Base-by-base conservation (phyloP, 92 coral and sea anemone genomes). In the Epizoanthus illoricatus region DNA sequence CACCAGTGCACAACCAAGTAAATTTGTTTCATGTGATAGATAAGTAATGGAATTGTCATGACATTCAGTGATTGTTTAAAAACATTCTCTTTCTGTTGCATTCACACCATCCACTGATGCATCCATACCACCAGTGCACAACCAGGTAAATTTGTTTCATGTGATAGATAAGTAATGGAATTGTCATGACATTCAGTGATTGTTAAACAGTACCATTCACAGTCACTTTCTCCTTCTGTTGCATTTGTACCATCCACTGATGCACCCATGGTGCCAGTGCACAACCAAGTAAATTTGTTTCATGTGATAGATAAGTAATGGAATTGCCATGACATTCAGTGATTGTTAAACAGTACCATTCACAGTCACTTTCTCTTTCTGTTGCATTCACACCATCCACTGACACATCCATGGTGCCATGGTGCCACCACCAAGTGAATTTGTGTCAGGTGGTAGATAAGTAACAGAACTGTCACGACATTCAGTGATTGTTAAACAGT, bases 231-330 rank as follows among this genome's bases (percentile, higher is more conserved):
- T 45, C 81, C 13, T 73, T 70, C 41, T 85, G 86, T 74, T 91
- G 92, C 19, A 78, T 81, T 17, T 42, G 62, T 42, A 89, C 11
- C 99, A 96, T 93, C 99, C 99, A 96, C 69, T 69, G 85, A 47
- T 74, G 87, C 15, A 93, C 94, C 33, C 90, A 86, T 0, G 98
- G 98, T 13, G 93, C 98, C 68, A 95, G 76, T 36, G 93, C 73
- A 10, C 98, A 98, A 9, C 98, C 98, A 12, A 95, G 90, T 7
- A 95, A 86, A 95, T 95, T 76, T 95, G 98, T 16, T 90, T 94
- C 20, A 96, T 98, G 54, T 96, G 99, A 55, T 96, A 96, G 65
- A 96, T 93, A 15, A 96, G 89, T 43, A 96, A 81, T 12, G 98
- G 98, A 40, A 96, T 96, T 79, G 64, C 21, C 84, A 59, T 64